Evolutionary conservation across 2,797 vertebrate genomes (phyloP), one percentile per base, ranked within the genome.

Genomic region (Saxicola maurus): DNA sequence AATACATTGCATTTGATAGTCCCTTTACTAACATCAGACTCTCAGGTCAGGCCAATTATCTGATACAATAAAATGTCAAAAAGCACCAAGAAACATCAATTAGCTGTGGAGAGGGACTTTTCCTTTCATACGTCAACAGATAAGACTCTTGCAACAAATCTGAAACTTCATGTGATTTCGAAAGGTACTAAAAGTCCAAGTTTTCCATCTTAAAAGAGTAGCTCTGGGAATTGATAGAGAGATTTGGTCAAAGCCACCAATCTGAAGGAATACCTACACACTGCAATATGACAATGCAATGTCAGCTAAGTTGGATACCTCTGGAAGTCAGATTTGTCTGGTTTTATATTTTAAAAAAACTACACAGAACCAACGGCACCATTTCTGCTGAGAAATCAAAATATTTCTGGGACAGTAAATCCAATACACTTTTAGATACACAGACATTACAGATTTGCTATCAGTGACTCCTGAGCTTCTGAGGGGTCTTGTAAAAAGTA

Each of bases 241-340:
- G 15, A 20, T 10, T 27, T 49, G 30, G 6, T 31, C 64, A 53
- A 45, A 78, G 55, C 28, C 55, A 61, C 30, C 1, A 1, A 5
- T 4, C 2, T 3, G 28, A 78, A 25, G 25, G 4, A 7, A 10
- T 13, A 40, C 2, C 9, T 15, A 14, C 21, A 59, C 21, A 9
- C 0, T n/a, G 9, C 45, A 64, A 5, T 0, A 9, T 11, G 28
- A 31, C 10, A 49, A 0, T n/a, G 52, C 23, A 17, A 13, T 7
- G 13, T 28, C 68, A 60, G 30, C 46, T 12, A 7, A 35, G 27
- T 16, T 12, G 28, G 21, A 35, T 19, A 14, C 13, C 64, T 46
- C 21, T n/a, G 21, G 24, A 45, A 69, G n/a, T 38, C 57, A 51
- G 31, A 30, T 38, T 40, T 27, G 10, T 30, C 62, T 31, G 6